Evolutionary conservation across 2,888 invertebrate genomes (phyloP), one percentile per base, ranked within the genome.

Genomic region (Leptothorax acervorum): DNA sequence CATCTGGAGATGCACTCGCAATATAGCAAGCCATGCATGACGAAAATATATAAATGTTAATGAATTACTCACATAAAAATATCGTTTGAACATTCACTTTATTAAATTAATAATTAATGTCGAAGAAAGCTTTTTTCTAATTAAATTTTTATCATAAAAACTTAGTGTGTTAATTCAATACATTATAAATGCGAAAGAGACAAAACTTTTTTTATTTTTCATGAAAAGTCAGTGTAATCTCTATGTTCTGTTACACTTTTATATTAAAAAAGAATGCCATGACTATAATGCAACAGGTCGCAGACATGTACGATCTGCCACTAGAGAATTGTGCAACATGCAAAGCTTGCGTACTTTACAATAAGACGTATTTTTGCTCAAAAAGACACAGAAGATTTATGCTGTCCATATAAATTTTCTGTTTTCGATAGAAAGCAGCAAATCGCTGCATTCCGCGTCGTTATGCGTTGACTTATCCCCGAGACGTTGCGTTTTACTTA

Each of bases 201-300:
- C 9, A n/a, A 15, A 71, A 5, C 1, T 11, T 12, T 55, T 35
- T 18, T 3, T 5, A 11, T 23, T 23, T 23, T 23, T 23, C 0
- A 23, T 23, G 8, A 79, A 60, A 48, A 23, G 28, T 28, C 28
- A 18, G n/a, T 4, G 48, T 45, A 45, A 45, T 15, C 71, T 70
- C 15, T 18, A 12, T 5, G 39, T 55, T n/a, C 12, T 42, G 23
- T 71, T 9, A 71, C 31, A 2, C 51, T 39, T 51, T 48, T 28
- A 28, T 71, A 60, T 71, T 48, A 79, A 71, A 81, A 81, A 42
- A 71, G 73, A 71, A 60, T 48, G 48, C n/a, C 15, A 23, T 60
- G 57, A 28, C 48, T 60, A 60, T 70, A 53, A 60, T 81, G 79
- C 79, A 81, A 81, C 79, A 81, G 79, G 79, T 81, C 79, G 71